phyloP scores from a whole-genome alignment of 2,888 invertebrate genomes.

The Campoletis raptor region DNA sequence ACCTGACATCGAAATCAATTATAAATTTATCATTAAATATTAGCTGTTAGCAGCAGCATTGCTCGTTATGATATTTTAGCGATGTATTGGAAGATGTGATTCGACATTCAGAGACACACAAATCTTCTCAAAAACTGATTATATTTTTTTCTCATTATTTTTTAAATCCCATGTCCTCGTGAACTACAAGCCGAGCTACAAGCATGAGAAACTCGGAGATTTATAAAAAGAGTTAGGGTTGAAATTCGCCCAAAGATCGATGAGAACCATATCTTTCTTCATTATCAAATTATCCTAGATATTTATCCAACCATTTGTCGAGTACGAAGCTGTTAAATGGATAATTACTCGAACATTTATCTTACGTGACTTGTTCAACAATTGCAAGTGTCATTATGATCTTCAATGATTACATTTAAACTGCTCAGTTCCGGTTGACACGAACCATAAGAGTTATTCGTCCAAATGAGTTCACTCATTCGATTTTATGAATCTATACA shows the following conservation, averaged over 20 bases:
- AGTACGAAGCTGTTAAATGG: not conserved
- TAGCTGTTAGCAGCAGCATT: too few relatives aligned
- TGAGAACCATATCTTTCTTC: not conserved
- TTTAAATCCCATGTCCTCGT: too few relatives aligned
- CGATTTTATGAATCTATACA: not conserved
- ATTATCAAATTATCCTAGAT: not conserved
- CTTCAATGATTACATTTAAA: not conserved
- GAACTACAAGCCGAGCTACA: not conserved
- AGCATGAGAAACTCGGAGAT: not conserved
- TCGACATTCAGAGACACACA: too few relatives aligned
- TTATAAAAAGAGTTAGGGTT: not conserved
- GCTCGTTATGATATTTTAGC: too few relatives aligned
- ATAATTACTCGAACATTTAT: not conserved
- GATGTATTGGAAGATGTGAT: too few relatives aligned
- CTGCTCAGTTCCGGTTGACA: not conserved
- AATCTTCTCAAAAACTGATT: too few relatives aligned
- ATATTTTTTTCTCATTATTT: too few relatives aligned
- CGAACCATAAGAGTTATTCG: not conserved
- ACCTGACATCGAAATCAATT: not conserved
- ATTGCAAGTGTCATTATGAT: not conserved
- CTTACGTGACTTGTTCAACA: not conserved
- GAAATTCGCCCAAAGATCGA: not conserved
- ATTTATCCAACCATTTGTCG: not conserved
- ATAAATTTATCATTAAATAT: not conserved
- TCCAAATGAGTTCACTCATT: not conserved